Conservation (phyloP, 2,113 vertebrate genomes). For the Datnioides undecimradiatus region DNA sequence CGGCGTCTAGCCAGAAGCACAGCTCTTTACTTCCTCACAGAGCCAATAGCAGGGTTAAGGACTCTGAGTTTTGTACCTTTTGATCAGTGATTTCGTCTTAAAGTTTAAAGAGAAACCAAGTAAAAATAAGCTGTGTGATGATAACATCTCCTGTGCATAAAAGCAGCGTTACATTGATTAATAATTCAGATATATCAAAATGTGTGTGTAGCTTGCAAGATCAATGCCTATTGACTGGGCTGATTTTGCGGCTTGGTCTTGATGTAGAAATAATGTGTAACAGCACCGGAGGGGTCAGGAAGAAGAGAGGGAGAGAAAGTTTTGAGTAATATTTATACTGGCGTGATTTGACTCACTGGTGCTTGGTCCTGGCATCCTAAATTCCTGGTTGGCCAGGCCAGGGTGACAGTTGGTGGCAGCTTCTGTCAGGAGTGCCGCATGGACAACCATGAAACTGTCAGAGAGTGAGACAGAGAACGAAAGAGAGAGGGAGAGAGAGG, state of each 20-base stretch:
- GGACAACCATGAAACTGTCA: constrained; percentile 44
- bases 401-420: constrained; percentile 66
- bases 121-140: not conserved
- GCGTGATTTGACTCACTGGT: constrained; percentile 30
- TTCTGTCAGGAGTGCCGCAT: constrained; percentile 53
- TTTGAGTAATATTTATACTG: constrained; percentile 54
- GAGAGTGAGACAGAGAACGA: not conserved
- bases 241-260: not conserved
- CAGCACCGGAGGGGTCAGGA: not conserved
- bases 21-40: not conserved
- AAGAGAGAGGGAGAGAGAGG: not conserved
- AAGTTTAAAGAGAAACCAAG: not conserved
- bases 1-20: too few species aligned
- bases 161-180: not conserved
- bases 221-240: not conserved
- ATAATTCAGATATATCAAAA: not conserved
- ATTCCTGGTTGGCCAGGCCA: constrained; percentile 36
- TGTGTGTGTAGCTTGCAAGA: not conserved
- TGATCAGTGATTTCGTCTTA: not conserved
- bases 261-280: not conserved
- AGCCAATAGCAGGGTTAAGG: not conserved
- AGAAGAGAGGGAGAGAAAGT: not conserved
- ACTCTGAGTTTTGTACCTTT: too few species aligned
- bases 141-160: not conserved
- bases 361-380: constrained; percentile 29